These are phyloP conservation scores for Andrena fulva DNA, from an alignment of 2,888 invertebrate species.

Conservation along the genomic window DNA sequence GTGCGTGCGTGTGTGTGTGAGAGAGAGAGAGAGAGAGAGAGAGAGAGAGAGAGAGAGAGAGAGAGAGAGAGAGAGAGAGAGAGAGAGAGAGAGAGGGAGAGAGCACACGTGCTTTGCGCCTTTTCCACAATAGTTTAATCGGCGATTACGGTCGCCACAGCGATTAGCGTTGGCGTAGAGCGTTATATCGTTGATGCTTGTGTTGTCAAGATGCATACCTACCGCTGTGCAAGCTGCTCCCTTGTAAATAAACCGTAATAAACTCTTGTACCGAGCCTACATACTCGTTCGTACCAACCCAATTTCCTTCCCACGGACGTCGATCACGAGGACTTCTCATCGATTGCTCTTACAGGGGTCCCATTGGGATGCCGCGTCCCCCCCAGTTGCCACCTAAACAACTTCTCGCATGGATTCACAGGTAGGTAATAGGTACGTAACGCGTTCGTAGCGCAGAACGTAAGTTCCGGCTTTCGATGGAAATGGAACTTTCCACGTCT, in stretches of 20 bases:
- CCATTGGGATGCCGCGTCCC: too few relatives aligned
- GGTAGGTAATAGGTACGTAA: not conserved
- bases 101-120: slow-evolving; percentile 55
- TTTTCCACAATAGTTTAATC: slow-evolving; percentile 66
- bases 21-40: not conserved
- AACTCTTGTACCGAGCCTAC: slow-evolving; percentile 81
- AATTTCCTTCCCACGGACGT: not conserved
- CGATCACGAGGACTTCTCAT: too few relatives aligned
- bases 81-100: not conserved
- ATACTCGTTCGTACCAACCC: slow-evolving; percentile 26
- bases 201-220: slow-evolving; percentile 78
- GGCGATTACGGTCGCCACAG: slow-evolving; percentile 75
- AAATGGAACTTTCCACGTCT: slow-evolving; percentile 1
- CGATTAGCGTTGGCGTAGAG: slow-evolving; percentile 80
- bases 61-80: not conserved
- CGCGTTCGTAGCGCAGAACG: not conserved
- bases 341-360: too few relatives aligned
- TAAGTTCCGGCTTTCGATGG: not conserved
- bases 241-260: slow-evolving; percentile 81
- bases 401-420: not conserved
- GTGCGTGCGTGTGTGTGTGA: too few relatives aligned
- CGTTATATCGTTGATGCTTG: slow-evolving; percentile 82
- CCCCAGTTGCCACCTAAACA: too few relatives aligned
- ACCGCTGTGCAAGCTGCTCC: slow-evolving; percentile 80
- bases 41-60: too few relatives aligned